Evolutionary conservation across 2,113 vertebrate species (phyloP), one percentile per base, ranked within the genome.

Genomic region (Microcebus tavaratra): DNA sequence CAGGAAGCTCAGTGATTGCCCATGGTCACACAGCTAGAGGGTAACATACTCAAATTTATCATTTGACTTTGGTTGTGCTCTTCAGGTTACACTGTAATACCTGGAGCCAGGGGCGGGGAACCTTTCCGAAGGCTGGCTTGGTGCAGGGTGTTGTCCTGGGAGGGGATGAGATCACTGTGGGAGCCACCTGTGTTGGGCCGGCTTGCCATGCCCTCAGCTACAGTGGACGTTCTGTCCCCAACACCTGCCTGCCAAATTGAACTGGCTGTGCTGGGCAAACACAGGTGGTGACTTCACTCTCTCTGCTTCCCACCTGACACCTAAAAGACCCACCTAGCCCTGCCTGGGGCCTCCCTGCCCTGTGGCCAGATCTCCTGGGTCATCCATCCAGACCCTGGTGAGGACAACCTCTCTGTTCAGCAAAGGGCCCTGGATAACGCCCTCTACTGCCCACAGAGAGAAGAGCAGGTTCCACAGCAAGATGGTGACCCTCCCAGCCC

Each of bases 201-300:
- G 72, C 67, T 63, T 59, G 82, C 90, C 78, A 25, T 72, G 59
- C 81, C 68, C 82, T 79, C 90, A 76, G 68, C 1, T 2, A 29
- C 50, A 18, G 42, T 70, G 95, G 88, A 91, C 76, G 3, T 59
- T 92, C n/a, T 17, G 81, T 91, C 59, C 92, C 94, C 78, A 78
- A 95, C 85, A 83, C 92, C 92, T 89, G 86, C 53, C 94, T 85
- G 92, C 86, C 85, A 90, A 76, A 95, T 80, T 90, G 78, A 87
- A 90, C 73, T 36, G 61, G 65, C 87, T 8, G 27, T 18, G 53
- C 27, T 73, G 81, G 89, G 65, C 94, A 97, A 96, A 97, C 2
- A 0, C 2, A 0, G 70, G 36, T 92, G 18, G n/a, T 17, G 65
- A 59, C 84, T 68, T 25, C 78, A 34, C 57, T 72, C 25, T 83